Evolutionary conservation across 2,888 invertebrate species (phyloP).

Genomic region (Pyrocoelia pectoralis): DNA sequence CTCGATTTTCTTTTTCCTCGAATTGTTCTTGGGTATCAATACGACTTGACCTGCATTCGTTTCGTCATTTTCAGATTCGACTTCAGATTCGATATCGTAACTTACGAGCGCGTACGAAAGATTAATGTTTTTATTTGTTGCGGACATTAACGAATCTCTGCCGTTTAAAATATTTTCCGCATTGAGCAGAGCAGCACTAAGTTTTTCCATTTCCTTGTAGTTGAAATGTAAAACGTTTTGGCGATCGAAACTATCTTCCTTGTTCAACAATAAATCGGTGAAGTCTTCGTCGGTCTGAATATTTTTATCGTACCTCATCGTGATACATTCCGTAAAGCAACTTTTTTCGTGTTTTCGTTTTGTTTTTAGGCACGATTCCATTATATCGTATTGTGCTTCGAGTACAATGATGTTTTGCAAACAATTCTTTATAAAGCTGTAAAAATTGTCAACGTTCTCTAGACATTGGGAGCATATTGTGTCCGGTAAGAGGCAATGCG

Average conservation of each 20-base stretch:
- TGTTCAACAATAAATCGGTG: slow-evolving; percentile 15
- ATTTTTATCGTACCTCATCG: slow-evolving; percentile 50
- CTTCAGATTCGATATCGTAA: slow-evolving; percentile 48
- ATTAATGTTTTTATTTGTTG: slow-evolving; percentile 1
- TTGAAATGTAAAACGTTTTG: slow-evolving; percentile 9
- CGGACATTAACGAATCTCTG: slow-evolving; percentile 12
- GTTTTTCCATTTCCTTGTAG: slow-evolving; percentile 27
- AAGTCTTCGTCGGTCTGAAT: slow-evolving; percentile 53
- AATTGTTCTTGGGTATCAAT: slow-evolving; percentile 20
- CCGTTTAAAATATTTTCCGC: slow-evolving; percentile 36
- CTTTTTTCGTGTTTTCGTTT: slow-evolving; percentile 59
- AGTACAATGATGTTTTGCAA: slow-evolving; percentile 56
- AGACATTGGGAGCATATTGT: slow-evolving; percentile 55
- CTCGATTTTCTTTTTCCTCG: slow-evolving; percentile 47
- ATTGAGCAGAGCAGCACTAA: slow-evolving; percentile 24
- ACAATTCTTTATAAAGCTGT: slow-evolving; percentile 55
- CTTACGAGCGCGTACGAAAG: slow-evolving; percentile 51
- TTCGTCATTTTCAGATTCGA: slow-evolving; percentile 41
- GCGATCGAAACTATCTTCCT: slow-evolving; percentile 11
- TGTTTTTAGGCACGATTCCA: slow-evolving; percentile 55
- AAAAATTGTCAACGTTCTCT: slow-evolving; percentile 54
- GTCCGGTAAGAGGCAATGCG: slow-evolving; percentile 55
- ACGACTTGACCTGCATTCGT: slow-evolving; percentile 20
- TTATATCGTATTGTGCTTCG: slow-evolving; percentile 56
- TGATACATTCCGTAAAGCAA: slow-evolving; percentile 57